These are phyloP conservation scores for Pithys albifrons DNA, from an alignment of 2,113 vertebrate species.

Conservation along the genomic window DNA sequence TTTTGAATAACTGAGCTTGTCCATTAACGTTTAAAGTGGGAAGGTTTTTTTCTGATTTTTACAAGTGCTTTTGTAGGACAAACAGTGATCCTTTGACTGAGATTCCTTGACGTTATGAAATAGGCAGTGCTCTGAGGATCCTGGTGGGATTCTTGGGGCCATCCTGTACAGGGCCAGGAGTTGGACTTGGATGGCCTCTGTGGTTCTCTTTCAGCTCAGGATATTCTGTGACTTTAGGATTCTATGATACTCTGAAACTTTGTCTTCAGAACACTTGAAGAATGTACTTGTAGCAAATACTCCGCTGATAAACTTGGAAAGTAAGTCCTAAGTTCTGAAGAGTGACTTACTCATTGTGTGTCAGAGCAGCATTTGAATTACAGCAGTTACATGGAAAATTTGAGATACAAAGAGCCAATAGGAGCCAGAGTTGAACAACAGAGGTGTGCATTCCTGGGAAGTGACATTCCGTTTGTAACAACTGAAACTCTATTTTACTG, in stretches of 20 bases:
- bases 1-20: not conserved
- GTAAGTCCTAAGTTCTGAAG: not conserved
- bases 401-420: constrained; percentile 48
- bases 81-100: fast-evolving
- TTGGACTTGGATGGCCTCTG: not conserved
- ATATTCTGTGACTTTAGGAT: not conserved
- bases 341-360: not conserved
- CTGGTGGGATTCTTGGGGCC: not conserved
- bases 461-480: constrained; percentile 39
- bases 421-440: not conserved
- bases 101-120: not conserved
- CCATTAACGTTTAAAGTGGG: not conserved
- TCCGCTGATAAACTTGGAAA: not conserved
- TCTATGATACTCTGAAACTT: not conserved
- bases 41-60: not conserved
- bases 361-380: not conserved
- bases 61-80: not conserved
- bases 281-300: not conserved
- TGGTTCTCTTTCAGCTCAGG: not conserved
- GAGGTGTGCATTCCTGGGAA: constrained; percentile 52
- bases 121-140: too few species aligned
- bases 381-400: constrained; percentile 31
- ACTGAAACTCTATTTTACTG: constrained; percentile 40
- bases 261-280: not conserved
- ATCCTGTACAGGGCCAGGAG: not conserved